Percentiles rank a stretch among this genome's conserved stretches.
Conservation (phyloP, 1,140 invertebrate genomes). For the Drosophila albomicans region DNA sequence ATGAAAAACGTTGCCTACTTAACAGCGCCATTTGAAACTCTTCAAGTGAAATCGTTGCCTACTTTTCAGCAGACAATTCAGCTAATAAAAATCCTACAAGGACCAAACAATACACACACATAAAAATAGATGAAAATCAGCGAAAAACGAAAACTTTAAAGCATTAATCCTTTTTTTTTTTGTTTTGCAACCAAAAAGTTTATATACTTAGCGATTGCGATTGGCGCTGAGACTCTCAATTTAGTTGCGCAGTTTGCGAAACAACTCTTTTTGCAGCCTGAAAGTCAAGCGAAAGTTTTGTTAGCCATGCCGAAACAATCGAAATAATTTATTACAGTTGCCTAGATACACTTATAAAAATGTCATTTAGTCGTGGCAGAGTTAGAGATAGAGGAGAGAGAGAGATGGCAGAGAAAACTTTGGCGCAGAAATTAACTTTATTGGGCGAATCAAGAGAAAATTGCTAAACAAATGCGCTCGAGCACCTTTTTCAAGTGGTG, state of each 20-base stretch:
- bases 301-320: constrained; percentile 40
- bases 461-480: constrained; percentile 79
- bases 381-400: not conserved
- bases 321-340: constrained; percentile 54
- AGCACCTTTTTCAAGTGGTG: constrained; percentile 74
- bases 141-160: constrained; percentile 1
- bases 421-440: constrained; percentile 72
- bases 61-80: constrained; percentile 21
- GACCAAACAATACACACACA: not conserved
- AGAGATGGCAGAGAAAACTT: constrained; percentile 41
- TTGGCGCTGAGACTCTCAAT: constrained; percentile 25
- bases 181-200: not conserved
- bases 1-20: constrained; percentile 28
- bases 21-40: constrained; percentile 14
- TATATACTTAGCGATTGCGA: not conserved
- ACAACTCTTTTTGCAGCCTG: constrained; percentile 18
- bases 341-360: constrained; percentile 62
- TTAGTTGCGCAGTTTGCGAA: constrained; percentile 14
- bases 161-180: constrained; percentile 19
- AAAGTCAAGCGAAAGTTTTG: constrained; percentile 22
- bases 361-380: constrained; percentile 62
- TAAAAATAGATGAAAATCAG: constrained; percentile 10
- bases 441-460: constrained; percentile 80
- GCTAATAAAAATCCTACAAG: not conserved
- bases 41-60: constrained; percentile 36